Evolutionary conservation across 2,888 invertebrate genomes (phyloP), one percentile per base, ranked within the genome.

Genomic region (Chaitophorus viminalis): DNA sequence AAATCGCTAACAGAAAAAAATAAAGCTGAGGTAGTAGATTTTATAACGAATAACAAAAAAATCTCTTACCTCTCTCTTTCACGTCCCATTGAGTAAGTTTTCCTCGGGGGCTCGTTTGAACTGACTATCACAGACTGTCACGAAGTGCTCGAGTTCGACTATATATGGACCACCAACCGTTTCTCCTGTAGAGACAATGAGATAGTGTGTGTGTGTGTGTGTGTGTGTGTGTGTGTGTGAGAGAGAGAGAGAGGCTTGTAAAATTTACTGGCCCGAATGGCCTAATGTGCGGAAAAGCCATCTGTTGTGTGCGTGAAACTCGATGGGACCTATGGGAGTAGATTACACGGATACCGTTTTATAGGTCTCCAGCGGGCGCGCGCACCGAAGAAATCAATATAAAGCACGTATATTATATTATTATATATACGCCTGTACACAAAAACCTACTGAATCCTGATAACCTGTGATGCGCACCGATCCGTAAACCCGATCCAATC

Each of bases 221-320:
- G 46, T 14, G 46, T 3, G 46, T 17, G 70, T 3, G 31, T 11
- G 29, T 5, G 25, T 21, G 36, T 74, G 21, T 74, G 2, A 39
- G 1, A 46, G 68, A 68, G 29, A 68, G 68, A 46, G 31, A 52
- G 31, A 81, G 21, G 21, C 74, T 74, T n/a, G 33, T 36, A 54
- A 33, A 54, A 65, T 84, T 78, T 78, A 85, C 70, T 36, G 85
- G 36, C 33, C 77, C 68, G 70, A 77, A 68, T 70, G 52, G 85
- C 70, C 77, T 78, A 77, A 77, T 70, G 77, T 33, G 85, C 33
- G 77, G 77, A 85, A 85, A 78, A 78, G 85, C 85, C 85, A 85
- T 85, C 85, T 85, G 85, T 68, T 85, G 52, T 70, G 70, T 33
- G n/a, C n/a, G 33, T 72, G 77, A 70, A 78, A 78, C 77, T 77